Percentiles rank a stretch among this genome's conserved stretches.
These are phyloP conservation scores for Cyrtodaria siliqua DNA, from an alignment of 2,888 invertebrate genomes.

Conservation along the genomic window DNA sequence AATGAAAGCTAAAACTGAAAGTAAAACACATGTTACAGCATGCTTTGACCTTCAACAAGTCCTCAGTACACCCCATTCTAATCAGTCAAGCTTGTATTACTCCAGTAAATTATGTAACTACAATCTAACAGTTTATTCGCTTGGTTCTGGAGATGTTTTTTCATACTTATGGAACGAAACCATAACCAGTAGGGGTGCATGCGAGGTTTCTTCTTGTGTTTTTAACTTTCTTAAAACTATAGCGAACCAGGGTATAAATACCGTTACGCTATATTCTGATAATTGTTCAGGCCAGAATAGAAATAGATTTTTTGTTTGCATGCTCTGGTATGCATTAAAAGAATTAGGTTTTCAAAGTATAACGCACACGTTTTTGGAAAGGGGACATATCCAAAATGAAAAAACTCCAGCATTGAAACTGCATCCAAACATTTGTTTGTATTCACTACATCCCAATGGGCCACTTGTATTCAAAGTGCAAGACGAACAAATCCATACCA, in stretches of 20 bases:
- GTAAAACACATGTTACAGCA: conserved; percentile 8
- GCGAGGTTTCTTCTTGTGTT: conserved; percentile 48
- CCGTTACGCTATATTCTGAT: conserved; percentile 45
- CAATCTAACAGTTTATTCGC: conserved; percentile 41
- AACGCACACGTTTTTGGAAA: conserved; percentile 47
- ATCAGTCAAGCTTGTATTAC: conserved; percentile 48
- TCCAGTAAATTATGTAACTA: conserved; percentile 40
- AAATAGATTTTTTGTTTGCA: conserved; percentile 40
- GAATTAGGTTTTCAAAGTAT: conserved; percentile 34
- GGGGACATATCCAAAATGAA: conserved; percentile 59
- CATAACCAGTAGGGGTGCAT: conserved; percentile 39
- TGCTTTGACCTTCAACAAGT: too few species aligned
- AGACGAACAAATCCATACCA: too few species aligned
- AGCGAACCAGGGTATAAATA: conserved; percentile 20
- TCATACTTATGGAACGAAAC: conserved; percentile 52
- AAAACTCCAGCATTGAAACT: conserved; percentile 34
- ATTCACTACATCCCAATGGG: conserved; percentile 50
- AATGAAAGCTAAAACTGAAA: too few species aligned
- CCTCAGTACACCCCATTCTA: conserved; percentile 41
- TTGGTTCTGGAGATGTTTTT: conserved; percentile 22
- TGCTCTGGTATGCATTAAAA: conserved; percentile 43
- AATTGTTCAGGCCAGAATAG: conserved; percentile 55
- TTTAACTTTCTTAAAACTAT: conserved; percentile 27
- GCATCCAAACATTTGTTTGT: conserved; percentile 20
- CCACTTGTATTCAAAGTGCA: too few species aligned